phyloP scores from a whole-genome alignment of 2,797 vertebrate species.

The Novumbra hubbsi region DNA sequence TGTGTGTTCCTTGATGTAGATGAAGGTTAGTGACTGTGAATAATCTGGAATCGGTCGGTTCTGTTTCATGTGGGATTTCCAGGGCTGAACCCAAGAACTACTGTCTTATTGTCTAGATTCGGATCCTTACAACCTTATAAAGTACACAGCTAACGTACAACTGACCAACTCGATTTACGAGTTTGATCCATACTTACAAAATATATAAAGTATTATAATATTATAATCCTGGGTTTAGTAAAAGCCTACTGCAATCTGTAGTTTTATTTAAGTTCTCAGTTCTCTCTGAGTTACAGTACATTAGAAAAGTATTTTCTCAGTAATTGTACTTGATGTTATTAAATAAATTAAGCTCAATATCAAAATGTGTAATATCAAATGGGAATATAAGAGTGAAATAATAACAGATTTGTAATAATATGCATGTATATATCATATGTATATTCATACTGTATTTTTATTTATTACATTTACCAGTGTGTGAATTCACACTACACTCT shows the following conservation, averaged over 20 bases:
- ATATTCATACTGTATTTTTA: too few species aligned
- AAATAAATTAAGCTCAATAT: too few species aligned
- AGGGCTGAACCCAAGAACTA: background rate
- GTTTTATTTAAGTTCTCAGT: constrained; percentile 27
- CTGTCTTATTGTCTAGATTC: constrained; percentile 3
- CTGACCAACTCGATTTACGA: background rate
- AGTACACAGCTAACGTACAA: background rate
- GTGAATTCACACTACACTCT: too few species aligned
- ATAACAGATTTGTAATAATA: too few species aligned
- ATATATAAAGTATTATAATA: constrained; percentile 15
- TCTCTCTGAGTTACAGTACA: constrained; percentile 9
- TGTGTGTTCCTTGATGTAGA: constrained; percentile 56
- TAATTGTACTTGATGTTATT: too few species aligned
- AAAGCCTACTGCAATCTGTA: constrained; percentile 20
- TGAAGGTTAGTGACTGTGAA: constrained; percentile 62
- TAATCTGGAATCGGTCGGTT: constrained; percentile 62
- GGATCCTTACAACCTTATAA: background rate
- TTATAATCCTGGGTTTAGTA: constrained; percentile 27
- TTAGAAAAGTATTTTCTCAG: too few species aligned
- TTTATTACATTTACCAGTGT: too few species aligned
- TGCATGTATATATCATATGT: too few species aligned
- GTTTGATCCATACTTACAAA: background rate
- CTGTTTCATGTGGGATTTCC: background rate
- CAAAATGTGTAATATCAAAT: too few species aligned
- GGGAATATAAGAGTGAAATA: too few species aligned